A percentile compares a stretch with the other conserved stretches of the same genome.
These are phyloP conservation scores for Octodonta nipae DNA, from an alignment of 2,888 invertebrate species.

Conservation along the genomic window DNA sequence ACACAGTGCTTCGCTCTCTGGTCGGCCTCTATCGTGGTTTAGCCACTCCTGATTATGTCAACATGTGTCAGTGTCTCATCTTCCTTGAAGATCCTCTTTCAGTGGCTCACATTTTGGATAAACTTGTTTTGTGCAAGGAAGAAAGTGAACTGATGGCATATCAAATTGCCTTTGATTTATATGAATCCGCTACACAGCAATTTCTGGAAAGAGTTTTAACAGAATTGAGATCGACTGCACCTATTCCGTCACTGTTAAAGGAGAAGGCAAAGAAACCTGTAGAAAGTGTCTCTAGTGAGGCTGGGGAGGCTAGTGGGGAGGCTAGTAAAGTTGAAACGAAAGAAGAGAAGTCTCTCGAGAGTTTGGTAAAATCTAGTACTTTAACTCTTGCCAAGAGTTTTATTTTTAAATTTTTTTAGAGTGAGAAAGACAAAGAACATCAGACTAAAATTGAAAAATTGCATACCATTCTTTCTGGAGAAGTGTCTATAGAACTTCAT, in stretches of 20 bases:
- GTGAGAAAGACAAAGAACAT: slow-evolving; percentile 71
- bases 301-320: slow-evolving; percentile 21
- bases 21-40: slow-evolving; percentile 82
- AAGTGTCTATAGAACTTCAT: slow-evolving; percentile 90
- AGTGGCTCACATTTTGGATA: slow-evolving; percentile 85
- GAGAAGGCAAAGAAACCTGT: slow-evolving; percentile 55
- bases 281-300: slow-evolving; percentile 30
- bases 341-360: slow-evolving; percentile 47
- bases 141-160: slow-evolving; percentile 80
- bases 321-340: slow-evolving; percentile 37
- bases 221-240: slow-evolving; percentile 68
- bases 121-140: slow-evolving; percentile 64
- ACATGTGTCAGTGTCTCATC: slow-evolving; percentile 95
- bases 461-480: slow-evolving; percentile 84
- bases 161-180: slow-evolving; percentile 97
- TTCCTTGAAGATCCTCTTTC: slow-evolving; percentile 88
- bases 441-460: slow-evolving; percentile 79
- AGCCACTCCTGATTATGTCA: slow-evolving; percentile 89
- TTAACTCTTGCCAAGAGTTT: no score
- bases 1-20: slow-evolving; percentile 75
- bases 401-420: no score
- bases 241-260: slow-evolving; percentile 62
- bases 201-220: slow-evolving; percentile 79
- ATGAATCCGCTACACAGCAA: slow-evolving; percentile 97
- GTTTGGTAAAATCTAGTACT: slow-evolving; percentile 38